Conservation (phyloP, 2,113 vertebrate genomes). For the Falco punctatus region DNA sequence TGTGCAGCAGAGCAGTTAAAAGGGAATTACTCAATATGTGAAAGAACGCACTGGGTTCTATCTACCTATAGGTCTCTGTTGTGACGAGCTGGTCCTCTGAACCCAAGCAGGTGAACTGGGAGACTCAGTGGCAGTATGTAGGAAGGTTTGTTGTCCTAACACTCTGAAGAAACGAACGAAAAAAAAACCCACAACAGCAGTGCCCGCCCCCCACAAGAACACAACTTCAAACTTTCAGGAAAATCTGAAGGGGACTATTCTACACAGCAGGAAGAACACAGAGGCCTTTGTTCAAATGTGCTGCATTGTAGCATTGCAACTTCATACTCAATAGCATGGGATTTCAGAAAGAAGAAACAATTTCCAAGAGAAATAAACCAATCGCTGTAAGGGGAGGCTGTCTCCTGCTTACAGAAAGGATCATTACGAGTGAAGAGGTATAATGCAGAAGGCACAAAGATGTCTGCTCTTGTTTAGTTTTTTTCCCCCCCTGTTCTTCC, state of each 20-base stretch:
- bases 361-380: not conserved
- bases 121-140: not conserved
- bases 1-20: not conserved
- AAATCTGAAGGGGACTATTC: not conserved
- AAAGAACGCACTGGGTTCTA: not conserved
- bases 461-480: not conserved
- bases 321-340: not conserved
- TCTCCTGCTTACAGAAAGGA: not conserved
- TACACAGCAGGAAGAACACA: not conserved
- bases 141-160: not conserved
- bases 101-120: not conserved
- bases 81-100: not conserved
- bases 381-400: not conserved
- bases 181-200: not conserved
- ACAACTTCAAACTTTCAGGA: not conserved
- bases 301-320: not conserved
- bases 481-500: not conserved
- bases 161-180: not conserved
- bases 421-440: not conserved
- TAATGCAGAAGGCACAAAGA: not conserved
- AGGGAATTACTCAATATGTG: not conserved
- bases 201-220: not conserved
- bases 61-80: not conserved
- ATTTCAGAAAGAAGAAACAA: not conserved
- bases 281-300: not conserved